A percentile compares a stretch with the other conserved stretches of the same genome.
Evolutionary conservation across 2,797 vertebrate species (phyloP).

Genomic region (Oreonectes daqikongensis): DNA sequence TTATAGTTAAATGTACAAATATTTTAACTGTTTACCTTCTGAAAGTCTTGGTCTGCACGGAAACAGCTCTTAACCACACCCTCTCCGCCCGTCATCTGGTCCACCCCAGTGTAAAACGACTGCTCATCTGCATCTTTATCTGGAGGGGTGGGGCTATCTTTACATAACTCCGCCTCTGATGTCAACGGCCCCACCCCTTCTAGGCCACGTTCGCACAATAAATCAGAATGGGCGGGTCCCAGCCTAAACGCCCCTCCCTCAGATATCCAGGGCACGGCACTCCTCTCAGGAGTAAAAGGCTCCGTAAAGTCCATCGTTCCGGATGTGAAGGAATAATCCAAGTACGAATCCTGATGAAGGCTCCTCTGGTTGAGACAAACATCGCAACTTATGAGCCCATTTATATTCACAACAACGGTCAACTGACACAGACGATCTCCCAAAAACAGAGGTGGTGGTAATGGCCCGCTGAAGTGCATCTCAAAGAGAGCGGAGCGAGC

Average conservation of each 20-base stretch:
- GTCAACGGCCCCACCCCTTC: constrained; percentile 53
- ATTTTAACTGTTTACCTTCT: constrained; percentile 62
- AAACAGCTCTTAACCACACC: constrained; percentile 7
- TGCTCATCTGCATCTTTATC: constrained; percentile 55
- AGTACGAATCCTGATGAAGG: constrained; percentile 70
- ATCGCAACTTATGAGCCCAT: background rate
- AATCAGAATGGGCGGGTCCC: constrained; percentile 63
- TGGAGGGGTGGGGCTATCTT: constrained; percentile 44
- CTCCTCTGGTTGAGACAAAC: constrained; percentile 68
- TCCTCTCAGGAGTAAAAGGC: constrained; percentile 63
- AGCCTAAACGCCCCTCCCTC: constrained; percentile 65
- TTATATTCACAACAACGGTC: constrained; percentile 20
- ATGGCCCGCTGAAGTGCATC: constrained; percentile 31
- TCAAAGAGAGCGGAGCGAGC: constrained; percentile 25
- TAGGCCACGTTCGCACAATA: constrained; percentile 56
- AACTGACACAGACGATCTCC: constrained; percentile 16
- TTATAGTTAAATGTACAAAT: too few relatives aligned
- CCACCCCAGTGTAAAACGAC: constrained; percentile 50
- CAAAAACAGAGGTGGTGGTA: constrained; percentile 16
- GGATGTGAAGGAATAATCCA: constrained; percentile 65
- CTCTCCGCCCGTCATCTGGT: constrained; percentile 49
- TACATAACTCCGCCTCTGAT: constrained; percentile 56
- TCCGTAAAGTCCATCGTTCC: constrained; percentile 60
- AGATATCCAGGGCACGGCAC: constrained; percentile 33
- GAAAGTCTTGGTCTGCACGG: constrained; percentile 45